Evolutionary conservation across 2,113 vertebrate species (phyloP), one percentile per base, ranked within the genome.

Genomic region (Coregonus clupeaformis): DNA sequence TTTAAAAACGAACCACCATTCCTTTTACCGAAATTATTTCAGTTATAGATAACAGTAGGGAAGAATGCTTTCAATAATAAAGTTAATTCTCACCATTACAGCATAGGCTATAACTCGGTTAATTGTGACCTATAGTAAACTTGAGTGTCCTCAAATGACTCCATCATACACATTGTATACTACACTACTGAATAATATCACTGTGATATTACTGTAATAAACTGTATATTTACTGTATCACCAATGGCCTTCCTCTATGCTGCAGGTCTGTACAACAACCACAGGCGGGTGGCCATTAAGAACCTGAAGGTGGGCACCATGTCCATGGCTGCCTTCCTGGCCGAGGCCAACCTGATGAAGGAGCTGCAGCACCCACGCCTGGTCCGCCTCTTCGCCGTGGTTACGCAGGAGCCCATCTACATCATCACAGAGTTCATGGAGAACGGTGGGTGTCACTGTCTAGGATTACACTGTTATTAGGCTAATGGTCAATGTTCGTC

Each of bases 381-480:
- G 29, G 98, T 99, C 68, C 92, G 96, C 64, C 95, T 99, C 5
- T 96, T 98, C 0, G 97, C 98, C 0, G 97, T 99, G 80, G 98
- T 99, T 49, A 99, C 97, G 0, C 94, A 97, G 87, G 96, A 98
- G 83, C 98, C 98, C 63, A 99, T 99, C 86, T 98, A 91, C 82
- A 99, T 99, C 83, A 94, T 99, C 90, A 99, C 98, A 0, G 98
- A 99, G 85, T 99, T 93, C 91, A 98, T 99, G 98, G 97, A 97
- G 89, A 98, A 99, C 14, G 98, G 98, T 99, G 85, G 89, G 93
- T 47, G 9, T 30, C 49, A 52, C 49, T 52, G 49, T 52, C 49
- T 52, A 52, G 49, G 49, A 52, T 52, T 52, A 18, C 49, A 18
- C 30, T 16, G 63, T 18, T 18, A 14, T 65, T 14, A 65, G 4